These are phyloP conservation scores for Odontamblyopus rebecca DNA, from an alignment of 2,797 vertebrate genomes.

Conservation along the genomic window DNA sequence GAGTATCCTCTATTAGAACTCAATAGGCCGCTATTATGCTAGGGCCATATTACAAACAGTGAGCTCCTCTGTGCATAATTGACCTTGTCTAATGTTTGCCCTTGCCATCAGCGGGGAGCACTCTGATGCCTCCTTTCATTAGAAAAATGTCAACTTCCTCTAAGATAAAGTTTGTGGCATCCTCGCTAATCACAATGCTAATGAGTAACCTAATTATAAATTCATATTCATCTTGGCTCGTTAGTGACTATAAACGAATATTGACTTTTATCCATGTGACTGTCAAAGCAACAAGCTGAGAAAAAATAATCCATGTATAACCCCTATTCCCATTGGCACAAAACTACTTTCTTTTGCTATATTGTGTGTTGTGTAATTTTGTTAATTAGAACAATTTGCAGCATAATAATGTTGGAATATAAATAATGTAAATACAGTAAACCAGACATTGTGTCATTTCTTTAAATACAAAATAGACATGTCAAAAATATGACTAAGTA, in stretches of 20 bases:
- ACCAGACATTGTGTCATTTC: too few relatives aligned
- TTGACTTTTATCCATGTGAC: slow-evolving; percentile 66
- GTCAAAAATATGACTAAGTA: too few relatives aligned
- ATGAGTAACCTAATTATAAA: slow-evolving; percentile 69
- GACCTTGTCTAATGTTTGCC: slow-evolving; percentile 64
- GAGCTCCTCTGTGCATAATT: slow-evolving; percentile 51
- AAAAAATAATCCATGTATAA: slow-evolving; percentile 1
- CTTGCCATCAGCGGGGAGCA: slow-evolving; percentile 66
- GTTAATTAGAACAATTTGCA: not conserved
- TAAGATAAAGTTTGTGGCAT: slow-evolving; percentile 60
- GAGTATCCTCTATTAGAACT: slow-evolving; percentile 4
- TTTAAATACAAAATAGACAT: too few relatives aligned
- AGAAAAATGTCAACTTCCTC: slow-evolving; percentile 60
- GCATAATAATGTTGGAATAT: too few relatives aligned
- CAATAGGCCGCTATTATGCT: slow-evolving; percentile 33
- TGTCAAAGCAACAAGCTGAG: slow-evolving; percentile 36
- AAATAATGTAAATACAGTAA: too few relatives aligned
- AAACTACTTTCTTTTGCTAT: not conserved
- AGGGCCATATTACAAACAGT: slow-evolving; percentile 33
- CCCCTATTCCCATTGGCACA: not conserved
- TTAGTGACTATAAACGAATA: slow-evolving; percentile 67
- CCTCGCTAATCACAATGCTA: slow-evolving; percentile 53
- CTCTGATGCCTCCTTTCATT: slow-evolving; percentile 67
- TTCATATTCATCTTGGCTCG: slow-evolving; percentile 66
- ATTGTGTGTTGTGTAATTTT: not conserved